Evolutionary conservation across 1,140 invertebrate species (phyloP).

Genomic region (Medauroidea extradentata): DNA sequence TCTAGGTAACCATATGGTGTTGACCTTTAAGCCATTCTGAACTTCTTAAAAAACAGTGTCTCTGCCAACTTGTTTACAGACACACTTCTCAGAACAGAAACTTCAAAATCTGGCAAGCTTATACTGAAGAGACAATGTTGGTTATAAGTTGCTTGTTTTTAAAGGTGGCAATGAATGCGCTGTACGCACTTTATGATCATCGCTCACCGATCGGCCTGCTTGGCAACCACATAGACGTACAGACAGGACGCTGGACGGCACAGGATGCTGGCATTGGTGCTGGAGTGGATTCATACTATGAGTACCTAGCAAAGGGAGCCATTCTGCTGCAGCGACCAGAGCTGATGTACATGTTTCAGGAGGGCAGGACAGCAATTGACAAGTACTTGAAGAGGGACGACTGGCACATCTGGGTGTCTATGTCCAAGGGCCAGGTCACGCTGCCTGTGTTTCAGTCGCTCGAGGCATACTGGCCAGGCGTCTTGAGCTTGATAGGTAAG

Average conservation of each 20-base stretch:
- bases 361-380: constrained; percentile 71
- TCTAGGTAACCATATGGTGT: no score
- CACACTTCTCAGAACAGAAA: no score
- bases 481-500: constrained; percentile 82
- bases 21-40: no score
- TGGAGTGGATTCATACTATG: constrained; percentile 98
- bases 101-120: no score
- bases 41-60: no score
- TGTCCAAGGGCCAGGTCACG: constrained; percentile 92
- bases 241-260: constrained; percentile 94
- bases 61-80: no score
- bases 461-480: constrained; percentile 97
- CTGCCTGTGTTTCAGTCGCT: constrained; percentile 96
- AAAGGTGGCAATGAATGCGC: constrained; percentile 83
- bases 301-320: constrained; percentile 93
- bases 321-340: constrained; percentile 75
- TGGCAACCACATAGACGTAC: constrained; percentile 96
- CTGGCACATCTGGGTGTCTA: constrained; percentile 95
- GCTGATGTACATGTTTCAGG: constrained; percentile 87
- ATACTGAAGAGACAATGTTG: no score
- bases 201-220: constrained; percentile 85
- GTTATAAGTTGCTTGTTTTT: no score
- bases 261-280: constrained; percentile 90
- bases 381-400: constrained; percentile 90
- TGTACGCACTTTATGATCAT: constrained; percentile 82